These are phyloP conservation scores for Vulpes ferrilata DNA, from an alignment of 2,113 vertebrate species.

Conservation along the genomic window DNA sequence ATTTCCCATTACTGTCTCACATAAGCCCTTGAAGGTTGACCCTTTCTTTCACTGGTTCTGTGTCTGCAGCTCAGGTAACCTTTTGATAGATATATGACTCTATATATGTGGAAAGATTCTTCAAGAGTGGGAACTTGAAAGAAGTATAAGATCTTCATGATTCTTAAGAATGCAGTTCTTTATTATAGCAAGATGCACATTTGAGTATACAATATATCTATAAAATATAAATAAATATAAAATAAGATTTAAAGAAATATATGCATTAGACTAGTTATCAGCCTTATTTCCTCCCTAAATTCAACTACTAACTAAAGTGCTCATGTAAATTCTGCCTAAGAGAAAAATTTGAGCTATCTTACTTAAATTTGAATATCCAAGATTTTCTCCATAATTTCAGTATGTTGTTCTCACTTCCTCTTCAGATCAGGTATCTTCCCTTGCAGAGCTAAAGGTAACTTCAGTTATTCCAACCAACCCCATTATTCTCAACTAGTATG, in stretches of 20 bases:
- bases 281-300: background rate
- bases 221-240: background rate
- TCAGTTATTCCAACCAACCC: background rate
- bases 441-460: background rate
- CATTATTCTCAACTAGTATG: background rate
- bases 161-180: background rate
- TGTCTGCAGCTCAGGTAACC: background rate
- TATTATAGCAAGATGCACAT: background rate
- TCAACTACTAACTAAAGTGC: background rate
- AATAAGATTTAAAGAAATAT: background rate
- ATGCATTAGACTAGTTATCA: background rate
- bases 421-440: background rate
- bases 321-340: background rate
- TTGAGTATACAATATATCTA: background rate
- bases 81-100: background rate
- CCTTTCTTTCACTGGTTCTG: background rate
- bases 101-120: background rate
- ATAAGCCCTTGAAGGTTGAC: background rate
- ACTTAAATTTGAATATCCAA: background rate
- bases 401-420: background rate
- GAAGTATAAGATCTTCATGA: background rate
- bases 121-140: background rate
- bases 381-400: slow-evolving; percentile 9
- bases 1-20: background rate
- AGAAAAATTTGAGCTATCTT: slow-evolving; percentile 4